A percentile compares a stretch with the other conserved stretches of the same genome.
phyloP scores from a whole-genome alignment of 1,140 invertebrate genomes.

The Laupala kohalensis region DNA sequence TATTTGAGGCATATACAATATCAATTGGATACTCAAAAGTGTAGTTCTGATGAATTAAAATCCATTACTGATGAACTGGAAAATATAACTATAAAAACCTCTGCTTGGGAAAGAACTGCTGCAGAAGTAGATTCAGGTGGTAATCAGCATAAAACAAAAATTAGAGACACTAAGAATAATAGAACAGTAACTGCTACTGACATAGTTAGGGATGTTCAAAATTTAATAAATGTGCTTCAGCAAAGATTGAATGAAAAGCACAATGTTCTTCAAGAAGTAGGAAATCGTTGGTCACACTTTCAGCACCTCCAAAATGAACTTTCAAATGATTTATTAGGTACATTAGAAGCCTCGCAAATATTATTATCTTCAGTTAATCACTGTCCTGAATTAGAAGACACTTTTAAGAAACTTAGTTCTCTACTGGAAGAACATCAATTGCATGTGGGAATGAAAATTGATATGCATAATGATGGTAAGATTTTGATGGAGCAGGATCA shows the following conservation, averaged over 20 bases:
- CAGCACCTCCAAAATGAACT: slow-evolving; percentile 23
- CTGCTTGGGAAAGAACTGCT: slow-evolving; percentile 52
- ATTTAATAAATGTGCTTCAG: slow-evolving; percentile 47
- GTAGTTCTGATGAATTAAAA: slow-evolving; percentile 38
- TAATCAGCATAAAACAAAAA: slow-evolving; percentile 32
- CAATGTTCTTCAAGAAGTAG: slow-evolving; percentile 44
- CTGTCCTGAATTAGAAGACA: slow-evolving; percentile 41
- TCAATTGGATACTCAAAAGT: slow-evolving; percentile 58
- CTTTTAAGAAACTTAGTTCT: slow-evolving; percentile 38
- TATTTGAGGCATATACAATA: slow-evolving; percentile 68
- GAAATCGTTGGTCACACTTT: slow-evolving; percentile 23
- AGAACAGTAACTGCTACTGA: slow-evolving; percentile 51
- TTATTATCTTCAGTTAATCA: slow-evolving; percentile 19
- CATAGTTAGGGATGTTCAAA: slow-evolving; percentile 55
- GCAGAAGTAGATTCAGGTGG: slow-evolving; percentile 52
- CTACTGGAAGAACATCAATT: slow-evolving; percentile 36
- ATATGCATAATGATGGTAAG: slow-evolving; percentile 53
- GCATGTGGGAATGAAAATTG: slow-evolving; percentile 36
- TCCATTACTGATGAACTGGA: slow-evolving; percentile 33
- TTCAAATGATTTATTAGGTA: slow-evolving; percentile 17
- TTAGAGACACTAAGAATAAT: slow-evolving; percentile 51
- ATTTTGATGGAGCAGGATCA: slow-evolving; percentile 68
- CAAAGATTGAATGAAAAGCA: slow-evolving; percentile 47
- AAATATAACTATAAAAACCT: slow-evolving; percentile 45
- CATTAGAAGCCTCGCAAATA: slow-evolving; percentile 19